These are phyloP conservation scores for Gallinago nigripennis DNA, from an alignment of 2,797 vertebrate genomes.

Conservation along the genomic window DNA sequence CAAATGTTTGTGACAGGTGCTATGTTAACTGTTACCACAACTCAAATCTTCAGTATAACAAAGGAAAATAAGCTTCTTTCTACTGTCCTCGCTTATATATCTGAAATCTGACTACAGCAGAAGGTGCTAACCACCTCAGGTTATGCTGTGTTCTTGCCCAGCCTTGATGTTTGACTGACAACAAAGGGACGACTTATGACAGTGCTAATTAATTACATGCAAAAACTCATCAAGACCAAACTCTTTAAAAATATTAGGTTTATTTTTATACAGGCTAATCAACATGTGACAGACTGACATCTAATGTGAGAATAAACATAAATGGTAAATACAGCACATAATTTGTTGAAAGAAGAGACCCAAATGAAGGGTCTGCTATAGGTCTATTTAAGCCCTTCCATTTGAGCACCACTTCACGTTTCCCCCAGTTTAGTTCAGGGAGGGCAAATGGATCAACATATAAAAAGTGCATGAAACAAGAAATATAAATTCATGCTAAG, in stretches of 20 bases:
- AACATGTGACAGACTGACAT: background rate
- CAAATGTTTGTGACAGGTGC: background rate
- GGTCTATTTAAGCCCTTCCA: background rate
- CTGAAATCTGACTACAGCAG: background rate
- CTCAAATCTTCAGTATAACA: background rate
- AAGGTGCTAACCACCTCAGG: background rate
- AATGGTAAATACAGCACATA: background rate
- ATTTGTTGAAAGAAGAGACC: background rate
- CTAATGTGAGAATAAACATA: background rate
- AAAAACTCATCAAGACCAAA: background rate
- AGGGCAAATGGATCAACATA: background rate
- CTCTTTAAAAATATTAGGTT: background rate
- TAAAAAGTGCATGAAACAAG: background rate
- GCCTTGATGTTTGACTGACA: background rate
- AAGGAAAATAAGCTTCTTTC: background rate
- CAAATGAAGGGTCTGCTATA: background rate
- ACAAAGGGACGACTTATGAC: background rate
- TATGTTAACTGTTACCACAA: background rate
- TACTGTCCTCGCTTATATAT: background rate
- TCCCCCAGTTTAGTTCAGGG: background rate
- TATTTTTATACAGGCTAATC: background rate
- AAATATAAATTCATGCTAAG: accelerated
- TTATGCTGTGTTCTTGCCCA: background rate
- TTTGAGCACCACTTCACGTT: background rate
- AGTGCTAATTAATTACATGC: background rate